Evolutionary conservation across 35 echinoderm and acorn worm species (phyloP).

Genomic region (Eucidaris tribuloides): DNA sequence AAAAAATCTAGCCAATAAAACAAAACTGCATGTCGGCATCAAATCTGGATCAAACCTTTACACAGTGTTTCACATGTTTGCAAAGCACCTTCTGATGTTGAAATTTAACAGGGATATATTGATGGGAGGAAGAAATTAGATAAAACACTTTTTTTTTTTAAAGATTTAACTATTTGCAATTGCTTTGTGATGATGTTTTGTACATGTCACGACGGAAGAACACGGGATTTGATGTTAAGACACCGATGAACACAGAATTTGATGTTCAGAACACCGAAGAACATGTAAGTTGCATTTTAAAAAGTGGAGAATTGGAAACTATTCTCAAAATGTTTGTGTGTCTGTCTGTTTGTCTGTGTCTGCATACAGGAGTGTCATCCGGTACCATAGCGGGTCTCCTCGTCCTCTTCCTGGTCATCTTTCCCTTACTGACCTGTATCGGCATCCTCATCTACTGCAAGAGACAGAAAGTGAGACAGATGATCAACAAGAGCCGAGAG

Average conservation of each 20-base stretch:
- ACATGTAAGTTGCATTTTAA: not conserved
- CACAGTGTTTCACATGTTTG: too few species aligned
- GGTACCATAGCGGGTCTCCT: conserved; percentile 31
- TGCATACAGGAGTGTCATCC: not conserved
- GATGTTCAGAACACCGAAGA: not conserved
- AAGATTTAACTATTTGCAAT: too few species aligned
- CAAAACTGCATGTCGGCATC: too few species aligned
- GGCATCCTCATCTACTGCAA: conserved; percentile 25
- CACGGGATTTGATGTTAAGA: not conserved
- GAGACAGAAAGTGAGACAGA: conserved; percentile 2
- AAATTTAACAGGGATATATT: too few species aligned
- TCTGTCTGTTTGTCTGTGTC: not conserved
- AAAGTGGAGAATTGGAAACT: not conserved
- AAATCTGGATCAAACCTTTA: too few species aligned
- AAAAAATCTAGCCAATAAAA: too few species aligned
- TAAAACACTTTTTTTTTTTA: too few species aligned
- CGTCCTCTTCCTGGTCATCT: conserved; percentile 40
- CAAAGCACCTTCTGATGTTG: too few species aligned
- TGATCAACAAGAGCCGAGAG: conserved; percentile 32
- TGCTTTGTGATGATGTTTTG: too few species aligned
- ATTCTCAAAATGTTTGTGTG: not conserved
- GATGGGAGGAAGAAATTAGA: too few species aligned
- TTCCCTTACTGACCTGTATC: conserved; percentile 7
- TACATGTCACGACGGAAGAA: not conserved
- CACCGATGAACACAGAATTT: not conserved